Percentiles rank a stretch among this genome's conserved stretches.
These are phyloP conservation scores for Heliconius ethilla DNA, from an alignment of 2,888 invertebrate genomes.

Conservation along the genomic window DNA sequence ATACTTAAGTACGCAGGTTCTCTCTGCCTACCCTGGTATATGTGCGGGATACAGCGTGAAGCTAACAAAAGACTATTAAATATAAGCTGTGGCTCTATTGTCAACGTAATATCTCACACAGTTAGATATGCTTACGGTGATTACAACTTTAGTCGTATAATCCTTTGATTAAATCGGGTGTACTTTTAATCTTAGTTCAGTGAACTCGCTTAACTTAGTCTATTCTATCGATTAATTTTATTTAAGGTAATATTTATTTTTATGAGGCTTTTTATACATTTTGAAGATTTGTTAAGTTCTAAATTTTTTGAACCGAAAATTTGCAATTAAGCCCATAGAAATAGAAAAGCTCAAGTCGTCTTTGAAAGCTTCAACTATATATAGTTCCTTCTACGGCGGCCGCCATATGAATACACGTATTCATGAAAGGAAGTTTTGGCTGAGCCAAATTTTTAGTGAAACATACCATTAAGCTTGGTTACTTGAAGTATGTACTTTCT, in stretches of 20 bases:
- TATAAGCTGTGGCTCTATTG: not conserved
- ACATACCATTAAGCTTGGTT: not conserved
- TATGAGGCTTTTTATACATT: too few species aligned
- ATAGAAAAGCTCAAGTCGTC: constrained; percentile 1
- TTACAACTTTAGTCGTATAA: not conserved
- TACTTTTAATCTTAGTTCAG: constrained; percentile 8
- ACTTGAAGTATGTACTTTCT: not conserved
- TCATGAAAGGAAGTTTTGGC: too few species aligned
- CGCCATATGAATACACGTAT: not conserved
- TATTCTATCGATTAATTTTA: too few species aligned
- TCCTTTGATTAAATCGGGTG: not conserved
- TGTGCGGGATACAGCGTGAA: not conserved
- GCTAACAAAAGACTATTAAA: not conserved
- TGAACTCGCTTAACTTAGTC: too few species aligned
- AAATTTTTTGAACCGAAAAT: not conserved
- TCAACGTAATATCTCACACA: not conserved
- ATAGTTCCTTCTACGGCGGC: not conserved
- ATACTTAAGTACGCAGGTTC: not conserved
- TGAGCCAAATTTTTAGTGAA: too few species aligned
- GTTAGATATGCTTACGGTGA: not conserved
- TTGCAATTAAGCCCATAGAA: not conserved
- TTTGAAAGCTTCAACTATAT: not conserved
- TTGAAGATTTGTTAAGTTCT: too few species aligned
- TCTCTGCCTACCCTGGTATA: not conserved
- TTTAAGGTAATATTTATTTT: too few species aligned